Evolutionary conservation across 2,888 invertebrate species (phyloP).

Genomic region (Aphelenchoides bicaudatus): DNA sequence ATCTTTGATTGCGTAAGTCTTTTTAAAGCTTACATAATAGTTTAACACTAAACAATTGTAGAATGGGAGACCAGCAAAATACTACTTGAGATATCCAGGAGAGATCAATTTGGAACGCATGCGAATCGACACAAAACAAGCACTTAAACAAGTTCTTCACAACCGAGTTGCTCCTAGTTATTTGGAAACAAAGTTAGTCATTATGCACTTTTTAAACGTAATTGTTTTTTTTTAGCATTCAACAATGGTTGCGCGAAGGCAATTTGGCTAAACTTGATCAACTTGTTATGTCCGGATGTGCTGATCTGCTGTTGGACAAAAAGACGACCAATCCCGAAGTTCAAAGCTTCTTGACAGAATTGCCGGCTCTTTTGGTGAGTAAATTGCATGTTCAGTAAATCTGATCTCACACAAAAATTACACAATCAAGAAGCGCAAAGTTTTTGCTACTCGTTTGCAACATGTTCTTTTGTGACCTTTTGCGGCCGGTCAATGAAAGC

Average conservation of each 20-base stretch:
- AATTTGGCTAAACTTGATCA: conserved; percentile 57
- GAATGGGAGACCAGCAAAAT: conserved; percentile 62
- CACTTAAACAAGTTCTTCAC: conserved; percentile 56
- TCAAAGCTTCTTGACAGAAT: conserved; percentile 43
- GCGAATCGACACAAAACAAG: conserved; percentile 57
- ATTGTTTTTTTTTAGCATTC: conserved; percentile 65
- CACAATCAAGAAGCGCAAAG: too few relatives aligned
- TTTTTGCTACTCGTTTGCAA: too few relatives aligned
- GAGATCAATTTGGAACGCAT: conserved; percentile 60
- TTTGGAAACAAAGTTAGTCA: conserved; percentile 68
- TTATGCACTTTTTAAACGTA: conserved; percentile 25
- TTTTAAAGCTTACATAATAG: conserved; percentile 9
- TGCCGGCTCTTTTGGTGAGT: conserved; percentile 40
- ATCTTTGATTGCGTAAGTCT: conserved; percentile 66
- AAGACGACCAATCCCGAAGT: conserved; percentile 60
- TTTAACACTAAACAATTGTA: conserved; percentile 33
- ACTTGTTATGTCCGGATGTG: conserved; percentile 68
- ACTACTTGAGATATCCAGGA: conserved; percentile 61
- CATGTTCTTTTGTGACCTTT: too few relatives aligned
- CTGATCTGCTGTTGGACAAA: conserved; percentile 70
- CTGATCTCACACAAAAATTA: too few relatives aligned
- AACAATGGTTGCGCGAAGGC: conserved; percentile 91
- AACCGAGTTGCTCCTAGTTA: conserved; percentile 60
- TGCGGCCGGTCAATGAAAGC: too few relatives aligned
- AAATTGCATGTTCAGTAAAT: too few relatives aligned